A percentile compares a stretch with the other conserved stretches of the same genome.
Conservation (phyloP, 2,888 invertebrate species). For the Xestia c-nigrum region DNA sequence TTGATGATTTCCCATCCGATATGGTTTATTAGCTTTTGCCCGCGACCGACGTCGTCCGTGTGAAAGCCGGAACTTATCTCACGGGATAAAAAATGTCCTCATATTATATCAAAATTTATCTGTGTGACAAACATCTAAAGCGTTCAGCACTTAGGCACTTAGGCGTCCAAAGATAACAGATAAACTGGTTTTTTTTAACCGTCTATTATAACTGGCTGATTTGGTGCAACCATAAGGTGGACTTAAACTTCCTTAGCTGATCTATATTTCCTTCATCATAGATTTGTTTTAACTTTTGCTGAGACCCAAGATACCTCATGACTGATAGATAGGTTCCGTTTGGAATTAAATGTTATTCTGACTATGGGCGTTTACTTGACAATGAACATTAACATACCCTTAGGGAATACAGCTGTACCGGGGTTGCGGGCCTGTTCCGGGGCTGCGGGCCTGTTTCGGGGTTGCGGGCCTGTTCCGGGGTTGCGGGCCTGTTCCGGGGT, state of each 20-base stretch:
- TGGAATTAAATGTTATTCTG: neutral
- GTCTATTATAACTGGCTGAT: neutral
- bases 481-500: no score
- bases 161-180: neutral
- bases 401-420: neutral
- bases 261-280: neutral
- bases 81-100: neutral
- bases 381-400: neutral
- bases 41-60: neutral
- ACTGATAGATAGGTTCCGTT: neutral
- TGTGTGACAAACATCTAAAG: neutral
- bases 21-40: neutral
- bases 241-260: neutral
- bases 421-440: no score
- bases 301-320: neutral
- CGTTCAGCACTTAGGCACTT: neutral
- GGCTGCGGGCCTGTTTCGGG: no score
- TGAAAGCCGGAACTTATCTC: neutral
- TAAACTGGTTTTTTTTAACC: neutral
- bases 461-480: no score
- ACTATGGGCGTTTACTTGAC: neutral
- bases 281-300: neutral
- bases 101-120: neutral
- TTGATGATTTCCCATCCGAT: no score
- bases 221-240: neutral